Conservation (phyloP, 2,888 invertebrate species). For the Nysson spinosus region DNA sequence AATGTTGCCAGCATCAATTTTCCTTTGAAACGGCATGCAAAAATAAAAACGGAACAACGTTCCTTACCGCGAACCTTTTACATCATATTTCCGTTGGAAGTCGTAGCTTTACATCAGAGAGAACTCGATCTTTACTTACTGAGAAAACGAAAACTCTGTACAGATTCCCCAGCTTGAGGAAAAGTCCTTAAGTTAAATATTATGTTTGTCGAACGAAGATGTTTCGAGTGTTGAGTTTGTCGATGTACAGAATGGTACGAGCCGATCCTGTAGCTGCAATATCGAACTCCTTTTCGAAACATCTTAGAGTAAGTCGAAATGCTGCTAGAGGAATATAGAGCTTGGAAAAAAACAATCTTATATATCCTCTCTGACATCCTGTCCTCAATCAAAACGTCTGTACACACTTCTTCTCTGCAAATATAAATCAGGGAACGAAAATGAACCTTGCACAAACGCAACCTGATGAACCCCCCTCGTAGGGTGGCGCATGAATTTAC, state of each 20-base stretch:
- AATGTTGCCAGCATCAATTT: no score
- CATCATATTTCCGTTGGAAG: neutral
- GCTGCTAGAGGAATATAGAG: conserved; percentile 14
- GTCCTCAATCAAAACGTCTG: conserved; percentile 6
- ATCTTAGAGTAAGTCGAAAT: conserved; percentile 37
- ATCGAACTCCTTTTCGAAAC: conserved; percentile 39
- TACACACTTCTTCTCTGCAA: conserved; percentile 28
- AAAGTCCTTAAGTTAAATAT: conserved; percentile 55
- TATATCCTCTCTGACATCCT: conserved; percentile 5
- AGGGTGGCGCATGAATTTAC: conserved; percentile 23
- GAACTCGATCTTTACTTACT: conserved; percentile 5
- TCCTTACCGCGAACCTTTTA: no score
- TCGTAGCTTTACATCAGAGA: conserved; percentile 14
- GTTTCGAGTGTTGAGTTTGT: conserved; percentile 37
- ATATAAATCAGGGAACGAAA: conserved; percentile 46
- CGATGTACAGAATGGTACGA: conserved; percentile 35
- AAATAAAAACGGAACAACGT: no score
- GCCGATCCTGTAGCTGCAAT: conserved; percentile 49
- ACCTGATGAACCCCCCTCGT: conserved; percentile 32
- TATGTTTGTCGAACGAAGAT: conserved; percentile 52
- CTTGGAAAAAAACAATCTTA: conserved; percentile 33
- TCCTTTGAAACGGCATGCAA: no score
- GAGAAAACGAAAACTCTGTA: conserved; percentile 2
- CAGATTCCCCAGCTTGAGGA: conserved; percentile 21
- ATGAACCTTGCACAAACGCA: conserved; percentile 33